Conservation (phyloP, 2,797 vertebrate genomes). For the Nothura maculosa region DNA sequence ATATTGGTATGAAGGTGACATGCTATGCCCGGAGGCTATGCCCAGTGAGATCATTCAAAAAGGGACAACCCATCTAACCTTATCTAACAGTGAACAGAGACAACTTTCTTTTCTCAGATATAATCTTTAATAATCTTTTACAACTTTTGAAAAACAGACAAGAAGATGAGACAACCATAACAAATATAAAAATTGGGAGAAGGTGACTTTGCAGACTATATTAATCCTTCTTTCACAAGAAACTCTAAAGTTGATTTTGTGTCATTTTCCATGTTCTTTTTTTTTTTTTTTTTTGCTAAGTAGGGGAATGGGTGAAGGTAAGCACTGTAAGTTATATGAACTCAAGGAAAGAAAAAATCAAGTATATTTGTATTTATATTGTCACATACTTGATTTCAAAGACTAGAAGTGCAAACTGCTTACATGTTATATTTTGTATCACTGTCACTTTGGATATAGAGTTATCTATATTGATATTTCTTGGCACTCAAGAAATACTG, state of each 20-base stretch:
- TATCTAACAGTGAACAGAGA: constrained; percentile 43
- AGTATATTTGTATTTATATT: background rate
- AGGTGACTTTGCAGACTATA: constrained; percentile 64
- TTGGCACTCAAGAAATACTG: background rate
- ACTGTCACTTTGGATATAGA: background rate
- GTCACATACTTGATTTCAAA: background rate
- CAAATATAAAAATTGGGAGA: constrained; percentile 45
- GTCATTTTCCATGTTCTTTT: background rate
- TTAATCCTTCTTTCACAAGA: background rate
- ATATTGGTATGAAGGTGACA: constrained; percentile 45
- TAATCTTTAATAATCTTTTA: constrained; percentile 35
- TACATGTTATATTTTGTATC: background rate
- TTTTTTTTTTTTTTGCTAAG: background rate
- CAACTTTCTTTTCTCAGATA: constrained; percentile 47
- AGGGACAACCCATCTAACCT: background rate
- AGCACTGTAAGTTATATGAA: background rate
- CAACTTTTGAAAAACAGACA: constrained; percentile 33
- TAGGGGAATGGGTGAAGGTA: background rate
- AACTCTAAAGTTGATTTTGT: constrained; percentile 8
- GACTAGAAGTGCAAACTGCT: background rate
- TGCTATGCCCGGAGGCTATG: constrained; percentile 28
- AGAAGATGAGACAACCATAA: constrained; percentile 13
- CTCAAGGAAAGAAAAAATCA: background rate
- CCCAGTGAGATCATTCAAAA: background rate
- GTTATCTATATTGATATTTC: constrained; percentile 11